Base-by-base conservation (phyloP, 2,888 invertebrate genomes). In the Eucriotettix oculatus region DNA sequence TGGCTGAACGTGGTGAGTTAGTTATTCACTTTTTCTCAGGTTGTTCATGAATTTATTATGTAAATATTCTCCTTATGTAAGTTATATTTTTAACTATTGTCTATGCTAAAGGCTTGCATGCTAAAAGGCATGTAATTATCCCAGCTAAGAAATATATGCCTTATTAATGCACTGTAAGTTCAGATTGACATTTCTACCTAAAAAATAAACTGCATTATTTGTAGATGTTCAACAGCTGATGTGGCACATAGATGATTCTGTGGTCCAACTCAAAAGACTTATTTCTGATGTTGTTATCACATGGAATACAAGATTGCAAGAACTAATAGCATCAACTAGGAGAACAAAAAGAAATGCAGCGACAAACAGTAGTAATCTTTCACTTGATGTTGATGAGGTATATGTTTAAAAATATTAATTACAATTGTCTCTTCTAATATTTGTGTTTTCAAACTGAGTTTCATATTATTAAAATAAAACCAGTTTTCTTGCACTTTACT, bases 211-310 rank as follows among this genome's bases (percentile, higher is more conserved):
- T 29, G 29, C 29, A 5, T 7, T 29, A 29, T 12, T 48, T 48
- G 9, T n/a, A 48, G 48, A 48, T 48, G 68, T 71, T 5, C 72
- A 72, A 63, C 65, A 58, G 16, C 58, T 71, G 65, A 73, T 71
- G 62, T 77, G 76, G 76, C 76, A 76, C 63, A 75, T 83, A 16
- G 79, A 79, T 59, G 86, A 87, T 69, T 76, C 79, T 0, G 73
- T 85, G 41, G 77, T 82, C 10, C 77, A 80, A 67, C 73, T 48
- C 9, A 86, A 86, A 68, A 77, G 82, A 52, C 72, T 80, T 10
- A 79, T 90, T 54, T 81, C 83, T 1, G 87, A 88, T 67, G 80
- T 83, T 16, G 83, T 87, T 12, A 79, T 79, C 40, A 74, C 74
- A n/a, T 90, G 90, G 90, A 87, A 85, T 66, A 70, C 74, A 2